phyloP scores from a whole-genome alignment of 1,140 invertebrate species.

The Apis mellifera region Amel_HAv3.1 CM009931.2:19671501-19672000 shows the following conservation, averaged over 20 bases:
- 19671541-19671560: background rate
- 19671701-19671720: too few relatives aligned
- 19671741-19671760: too few relatives aligned
- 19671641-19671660: too few relatives aligned
- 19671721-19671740: too few relatives aligned
- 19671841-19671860: conserved; percentile 32
- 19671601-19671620: too few relatives aligned
- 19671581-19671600: background rate
- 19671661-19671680: too few relatives aligned
- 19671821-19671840: conserved; percentile 47
- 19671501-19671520: conserved; percentile 23
- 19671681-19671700: too few relatives aligned
- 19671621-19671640: too few relatives aligned
- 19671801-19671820: background rate
- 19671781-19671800: too few relatives aligned
- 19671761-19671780: too few relatives aligned
- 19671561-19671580: background rate
- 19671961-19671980: conserved; percentile 71
- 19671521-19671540: conserved; percentile 18
- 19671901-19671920: conserved; percentile 2
- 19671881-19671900: background rate
- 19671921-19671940: conserved; percentile 39
- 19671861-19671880: background rate
- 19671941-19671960: conserved; percentile 68
- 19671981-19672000: conserved; percentile 75